Conservation (phyloP, 2,888 invertebrate genomes). For the Amitus sp. region DNA sequence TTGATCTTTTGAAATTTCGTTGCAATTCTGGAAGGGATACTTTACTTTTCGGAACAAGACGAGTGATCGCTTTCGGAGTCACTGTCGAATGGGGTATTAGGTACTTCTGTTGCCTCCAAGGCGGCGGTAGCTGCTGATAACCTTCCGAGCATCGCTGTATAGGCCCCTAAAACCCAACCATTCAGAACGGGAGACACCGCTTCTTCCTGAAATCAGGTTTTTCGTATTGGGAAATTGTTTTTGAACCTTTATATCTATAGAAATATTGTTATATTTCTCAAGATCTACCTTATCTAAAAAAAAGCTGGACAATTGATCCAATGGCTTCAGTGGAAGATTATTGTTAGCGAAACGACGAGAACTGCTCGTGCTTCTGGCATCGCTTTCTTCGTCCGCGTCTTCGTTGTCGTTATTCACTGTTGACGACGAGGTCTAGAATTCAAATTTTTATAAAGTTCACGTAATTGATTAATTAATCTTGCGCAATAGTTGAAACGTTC, state of each 20-base stretch:
- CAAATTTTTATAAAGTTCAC: not conserved
- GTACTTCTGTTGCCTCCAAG: constrained; percentile 54
- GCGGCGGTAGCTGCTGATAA: constrained; percentile 60
- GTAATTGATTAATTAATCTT: too few species aligned
- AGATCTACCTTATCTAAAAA: constrained; percentile 60
- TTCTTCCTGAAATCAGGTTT: constrained; percentile 53
- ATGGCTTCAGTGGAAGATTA: constrained; percentile 51
- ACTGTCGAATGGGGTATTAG: constrained; percentile 58
- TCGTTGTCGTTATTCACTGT: constrained; percentile 56
- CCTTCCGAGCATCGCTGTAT: constrained; percentile 62
- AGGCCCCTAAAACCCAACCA: constrained; percentile 61
- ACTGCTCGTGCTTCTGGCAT: constrained; percentile 54
- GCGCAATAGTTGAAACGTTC: too few species aligned
- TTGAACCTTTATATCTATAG: too few species aligned
- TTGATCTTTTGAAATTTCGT: too few species aligned
- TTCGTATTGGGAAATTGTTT: too few species aligned
- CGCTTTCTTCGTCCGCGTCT: constrained; percentile 56
- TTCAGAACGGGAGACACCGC: constrained; percentile 58
- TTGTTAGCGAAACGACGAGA: constrained; percentile 56
- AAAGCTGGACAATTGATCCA: constrained; percentile 56
- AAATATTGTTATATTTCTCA: too few species aligned
- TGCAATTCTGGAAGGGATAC: too few species aligned
- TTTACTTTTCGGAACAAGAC: constrained; percentile 55
- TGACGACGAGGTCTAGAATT: constrained; percentile 43
- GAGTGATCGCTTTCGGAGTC: constrained; percentile 62